Percentiles rank a stretch among this genome's conserved stretches.
Conservation (phyloP, 2,113 vertebrate genomes). For the Calidris pygmaea region DNA sequence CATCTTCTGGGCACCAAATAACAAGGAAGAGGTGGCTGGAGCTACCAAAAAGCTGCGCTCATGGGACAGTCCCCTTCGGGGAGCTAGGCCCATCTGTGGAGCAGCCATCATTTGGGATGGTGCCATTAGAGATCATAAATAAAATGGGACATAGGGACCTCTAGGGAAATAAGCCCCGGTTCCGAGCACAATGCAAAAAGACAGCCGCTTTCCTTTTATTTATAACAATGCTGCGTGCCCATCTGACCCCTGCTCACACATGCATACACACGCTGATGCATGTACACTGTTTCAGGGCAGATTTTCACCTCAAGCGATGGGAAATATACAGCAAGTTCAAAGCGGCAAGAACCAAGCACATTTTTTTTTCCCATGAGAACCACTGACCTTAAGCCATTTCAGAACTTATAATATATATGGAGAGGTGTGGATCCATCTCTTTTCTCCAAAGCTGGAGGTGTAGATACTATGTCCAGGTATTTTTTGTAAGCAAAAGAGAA, state of each 20-base stretch:
- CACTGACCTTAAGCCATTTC: not conserved
- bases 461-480: not conserved
- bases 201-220: constrained; percentile 1
- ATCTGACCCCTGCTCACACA: constrained; percentile 35
- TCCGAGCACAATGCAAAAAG: not conserved
- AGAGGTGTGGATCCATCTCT: not conserved
- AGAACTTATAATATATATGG: not conserved
- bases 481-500: not conserved
- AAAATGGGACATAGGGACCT: constrained; percentile 4
- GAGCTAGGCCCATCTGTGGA: constrained; percentile 12
- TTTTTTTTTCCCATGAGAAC: not conserved
- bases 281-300: not conserved
- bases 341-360: not conserved
- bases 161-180: constrained; percentile 33
- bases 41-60: not conserved
- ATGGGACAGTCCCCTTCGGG: not conserved
- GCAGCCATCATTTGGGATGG: constrained; percentile 16
- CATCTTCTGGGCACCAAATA: not conserved
- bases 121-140: constrained; percentile 55
- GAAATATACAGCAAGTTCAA: not conserved
- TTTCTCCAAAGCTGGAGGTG: not conserved
- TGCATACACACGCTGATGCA: not conserved
- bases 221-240: not conserved
- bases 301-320: not conserved
- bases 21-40: not conserved